Evolutionary conservation across 2,888 invertebrate species (phyloP).

Genomic region (Trichacis sp.): DNA sequence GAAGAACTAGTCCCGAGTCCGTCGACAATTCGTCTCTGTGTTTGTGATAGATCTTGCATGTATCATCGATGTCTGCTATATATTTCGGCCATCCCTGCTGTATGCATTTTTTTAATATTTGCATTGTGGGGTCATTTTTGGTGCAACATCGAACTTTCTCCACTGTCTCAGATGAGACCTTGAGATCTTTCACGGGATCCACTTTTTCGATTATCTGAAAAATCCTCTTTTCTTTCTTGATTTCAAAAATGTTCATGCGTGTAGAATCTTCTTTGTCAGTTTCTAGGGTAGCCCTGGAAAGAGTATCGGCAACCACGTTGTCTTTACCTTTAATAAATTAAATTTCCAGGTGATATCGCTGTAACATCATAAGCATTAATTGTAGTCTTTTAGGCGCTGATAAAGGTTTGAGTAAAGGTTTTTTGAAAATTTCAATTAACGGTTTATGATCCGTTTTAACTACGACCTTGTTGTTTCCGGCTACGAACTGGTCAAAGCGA

Average conservation of each 20-base stretch:
- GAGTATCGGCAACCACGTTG: slow-evolving; percentile 10
- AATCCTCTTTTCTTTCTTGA: background rate
- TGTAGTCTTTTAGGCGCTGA: slow-evolving; percentile 14
- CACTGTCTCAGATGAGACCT: no score
- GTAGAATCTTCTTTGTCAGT: background rate
- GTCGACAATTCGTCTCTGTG: no score
- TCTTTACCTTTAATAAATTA: slow-evolving; percentile 11
- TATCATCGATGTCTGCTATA: no score
- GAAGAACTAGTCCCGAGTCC: no score
- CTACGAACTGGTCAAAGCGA: slow-evolving; percentile 56
- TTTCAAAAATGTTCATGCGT: background rate
- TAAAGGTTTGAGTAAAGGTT: slow-evolving; percentile 20
- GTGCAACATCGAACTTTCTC: no score
- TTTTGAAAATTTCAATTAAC: slow-evolving; percentile 50
- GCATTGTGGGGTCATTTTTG: no score
- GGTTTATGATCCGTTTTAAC: slow-evolving; percentile 56
- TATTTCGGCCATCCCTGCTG: no score
- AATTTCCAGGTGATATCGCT: slow-evolving; percentile 7
- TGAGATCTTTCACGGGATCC: no score
- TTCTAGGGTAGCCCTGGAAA: slow-evolving; percentile 7
- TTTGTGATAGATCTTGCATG: no score
- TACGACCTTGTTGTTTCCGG: slow-evolving; percentile 39
- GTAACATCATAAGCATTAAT: slow-evolving; percentile 13
- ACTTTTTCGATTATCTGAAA: background rate
- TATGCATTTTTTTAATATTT: no score